Conservation (phyloP, 2,888 invertebrate species). For the Steinernema hermaphroditum region DNA sequence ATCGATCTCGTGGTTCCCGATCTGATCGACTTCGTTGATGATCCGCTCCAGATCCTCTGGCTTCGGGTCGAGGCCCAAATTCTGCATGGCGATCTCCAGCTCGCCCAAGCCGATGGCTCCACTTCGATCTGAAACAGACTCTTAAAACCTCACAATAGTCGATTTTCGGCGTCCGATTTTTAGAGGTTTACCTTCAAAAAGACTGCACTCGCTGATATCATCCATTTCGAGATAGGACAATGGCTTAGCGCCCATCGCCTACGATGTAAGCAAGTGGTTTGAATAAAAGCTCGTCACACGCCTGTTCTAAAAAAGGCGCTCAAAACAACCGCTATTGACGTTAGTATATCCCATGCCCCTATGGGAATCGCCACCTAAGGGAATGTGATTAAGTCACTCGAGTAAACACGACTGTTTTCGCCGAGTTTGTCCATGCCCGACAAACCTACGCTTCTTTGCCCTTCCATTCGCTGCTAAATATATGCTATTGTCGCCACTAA, state of each 20-base stretch:
- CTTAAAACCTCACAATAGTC: background rate
- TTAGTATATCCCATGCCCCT: background rate
- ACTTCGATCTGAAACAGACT: slow-evolving; percentile 39
- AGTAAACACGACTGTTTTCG: background rate
- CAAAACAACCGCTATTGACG: no score
- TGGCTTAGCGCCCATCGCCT: no score
- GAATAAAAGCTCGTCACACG: no score
- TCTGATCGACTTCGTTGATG: slow-evolving; percentile 64
- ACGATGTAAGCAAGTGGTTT: no score
- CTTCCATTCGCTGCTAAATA: background rate
- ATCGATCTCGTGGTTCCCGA: slow-evolving; percentile 65
- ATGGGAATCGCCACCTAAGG: background rate
- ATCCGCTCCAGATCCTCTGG: slow-evolving; percentile 62
- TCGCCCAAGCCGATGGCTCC: slow-evolving; percentile 55
- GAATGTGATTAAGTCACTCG: background rate
- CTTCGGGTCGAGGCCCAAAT: slow-evolving; percentile 61
- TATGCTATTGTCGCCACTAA: background rate
- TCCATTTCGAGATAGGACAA: no score
- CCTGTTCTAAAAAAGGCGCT: no score
- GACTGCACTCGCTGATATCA: no score
- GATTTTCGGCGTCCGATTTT: no score
- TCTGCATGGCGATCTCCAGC: slow-evolving; percentile 61
- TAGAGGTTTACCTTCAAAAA: no score
- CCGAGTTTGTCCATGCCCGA: no score
- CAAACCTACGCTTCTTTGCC: no score